Percentiles rank a stretch among this genome's conserved stretches.
These are phyloP conservation scores for Unio delphinus DNA, from an alignment of 2,888 invertebrate genomes.

Conservation along the genomic window DNA sequence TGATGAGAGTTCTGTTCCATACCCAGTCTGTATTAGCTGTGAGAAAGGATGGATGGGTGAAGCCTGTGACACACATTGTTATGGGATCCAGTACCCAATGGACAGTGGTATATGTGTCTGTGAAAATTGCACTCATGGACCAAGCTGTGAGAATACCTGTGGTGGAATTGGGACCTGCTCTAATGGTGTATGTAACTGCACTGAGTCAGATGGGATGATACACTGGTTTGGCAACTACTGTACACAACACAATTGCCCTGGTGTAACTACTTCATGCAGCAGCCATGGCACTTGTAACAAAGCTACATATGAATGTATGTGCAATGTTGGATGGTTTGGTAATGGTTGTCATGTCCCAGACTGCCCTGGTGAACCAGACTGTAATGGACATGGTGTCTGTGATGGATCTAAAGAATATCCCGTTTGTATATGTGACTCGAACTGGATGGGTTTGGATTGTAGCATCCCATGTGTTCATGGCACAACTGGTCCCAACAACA, in stretches of 20 bases:
- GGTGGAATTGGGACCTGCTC: constrained; percentile 33
- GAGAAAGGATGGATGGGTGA: constrained; percentile 55
- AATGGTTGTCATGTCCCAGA: constrained; percentile 47
- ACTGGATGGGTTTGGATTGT: constrained; percentile 53
- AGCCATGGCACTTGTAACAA: constrained; percentile 27
- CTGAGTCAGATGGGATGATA: constrained; percentile 4
- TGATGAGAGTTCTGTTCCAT: constrained; percentile 15
- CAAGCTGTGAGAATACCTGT: constrained; percentile 29
- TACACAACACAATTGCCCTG: constrained; percentile 49
- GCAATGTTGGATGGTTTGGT: constrained; percentile 48
- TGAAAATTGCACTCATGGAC: constrained; percentile 21
- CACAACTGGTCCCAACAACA: constrained; percentile 15
- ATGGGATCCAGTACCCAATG: constrained; percentile 48
- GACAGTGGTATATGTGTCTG: constrained; percentile 45
- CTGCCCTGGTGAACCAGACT: constrained; percentile 53
- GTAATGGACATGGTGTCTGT: constrained; percentile 45
- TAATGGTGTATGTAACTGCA: constrained; percentile 22
- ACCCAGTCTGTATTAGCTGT: constrained; percentile 50
- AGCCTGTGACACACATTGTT: constrained; percentile 51
- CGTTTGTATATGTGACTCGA: constrained; percentile 35
- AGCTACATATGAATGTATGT: constrained; percentile 46
- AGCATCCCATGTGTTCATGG: constrained; percentile 40
- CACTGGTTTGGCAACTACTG: constrained; percentile 29
- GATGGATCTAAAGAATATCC: constrained; percentile 36
- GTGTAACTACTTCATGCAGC: constrained; percentile 40